Conservation (phyloP, 2,888 invertebrate species). For the Drosophila kuntzei region DNA sequence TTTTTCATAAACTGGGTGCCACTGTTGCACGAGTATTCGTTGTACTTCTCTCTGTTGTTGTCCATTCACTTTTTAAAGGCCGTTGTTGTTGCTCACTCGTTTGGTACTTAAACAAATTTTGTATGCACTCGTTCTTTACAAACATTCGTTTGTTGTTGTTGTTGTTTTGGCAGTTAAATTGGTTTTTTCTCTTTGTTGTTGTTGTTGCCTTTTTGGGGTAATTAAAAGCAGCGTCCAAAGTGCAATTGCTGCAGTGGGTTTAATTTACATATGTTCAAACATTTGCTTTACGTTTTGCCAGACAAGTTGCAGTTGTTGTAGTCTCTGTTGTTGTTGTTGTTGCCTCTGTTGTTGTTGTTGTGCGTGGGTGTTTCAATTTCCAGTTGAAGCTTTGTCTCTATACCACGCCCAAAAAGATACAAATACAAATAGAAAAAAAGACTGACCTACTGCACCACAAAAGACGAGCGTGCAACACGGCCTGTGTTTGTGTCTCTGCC, state of each 20-base stretch:
- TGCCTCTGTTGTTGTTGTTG: slow-evolving; percentile 23
- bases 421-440: not conserved
- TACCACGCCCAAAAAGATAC: slow-evolving; percentile 50
- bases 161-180: slow-evolving; percentile 12
- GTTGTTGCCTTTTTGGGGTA: slow-evolving; percentile 56
- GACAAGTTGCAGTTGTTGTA: slow-evolving; percentile 20
- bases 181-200: slow-evolving; percentile 10
- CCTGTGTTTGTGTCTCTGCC: slow-evolving; percentile 18
- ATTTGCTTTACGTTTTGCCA: slow-evolving; percentile 51
- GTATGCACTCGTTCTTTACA: slow-evolving; percentile 55
- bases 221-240: slow-evolving; percentile 77
- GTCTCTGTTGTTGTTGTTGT: slow-evolving; percentile 18
- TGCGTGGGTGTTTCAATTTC: slow-evolving; percentile 75
- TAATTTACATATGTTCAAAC: slow-evolving; percentile 72
- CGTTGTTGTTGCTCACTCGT: slow-evolving; percentile 36
- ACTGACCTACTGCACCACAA: slow-evolving; percentile 56
- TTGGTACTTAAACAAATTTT: slow-evolving; percentile 41
- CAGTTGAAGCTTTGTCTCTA: slow-evolving; percentile 59
- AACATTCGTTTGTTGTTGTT: slow-evolving; percentile 28
- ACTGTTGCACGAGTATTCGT: slow-evolving; percentile 16
- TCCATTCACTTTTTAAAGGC: slow-evolving; percentile 65
- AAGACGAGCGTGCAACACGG: slow-evolving; percentile 18
- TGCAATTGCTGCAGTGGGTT: slow-evolving; percentile 74
- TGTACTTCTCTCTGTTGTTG: slow-evolving; percentile 12
- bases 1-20: too few relatives aligned